These are phyloP conservation scores for Hololepta plana DNA, from an alignment of 2,888 invertebrate species.

Conservation along the genomic window DNA sequence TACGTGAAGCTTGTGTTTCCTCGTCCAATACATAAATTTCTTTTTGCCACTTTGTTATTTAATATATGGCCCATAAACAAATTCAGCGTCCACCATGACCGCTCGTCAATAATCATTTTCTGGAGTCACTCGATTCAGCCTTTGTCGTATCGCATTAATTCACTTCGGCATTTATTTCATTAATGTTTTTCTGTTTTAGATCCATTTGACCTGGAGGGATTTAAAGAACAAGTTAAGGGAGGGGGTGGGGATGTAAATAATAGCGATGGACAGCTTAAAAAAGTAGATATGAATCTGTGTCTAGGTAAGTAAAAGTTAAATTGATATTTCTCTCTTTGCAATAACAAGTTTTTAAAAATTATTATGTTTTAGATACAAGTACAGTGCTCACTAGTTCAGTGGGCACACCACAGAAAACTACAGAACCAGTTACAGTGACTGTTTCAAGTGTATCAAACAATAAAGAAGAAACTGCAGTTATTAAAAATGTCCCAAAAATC, in stretches of 20 bases:
- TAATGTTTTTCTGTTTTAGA: slow-evolving; percentile 6
- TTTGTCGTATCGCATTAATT: too few species aligned
- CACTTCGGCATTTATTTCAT: too few species aligned
- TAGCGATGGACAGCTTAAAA: too few species aligned
- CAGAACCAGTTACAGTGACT: slow-evolving; percentile 8
- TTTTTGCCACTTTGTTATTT: too few species aligned
- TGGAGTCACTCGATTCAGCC: too few species aligned
- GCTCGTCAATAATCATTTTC: too few species aligned
- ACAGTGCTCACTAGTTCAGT: slow-evolving; percentile 19
- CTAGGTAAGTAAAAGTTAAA: slow-evolving; percentile 17
- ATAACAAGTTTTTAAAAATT: too few species aligned
- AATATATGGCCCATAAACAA: too few species aligned
- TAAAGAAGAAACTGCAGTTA: slow-evolving; percentile 7
- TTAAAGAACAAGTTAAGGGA: slow-evolving; percentile 15
- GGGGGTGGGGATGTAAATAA: slow-evolving; percentile 20
- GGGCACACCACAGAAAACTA: slow-evolving; percentile 11
- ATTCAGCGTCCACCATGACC: too few species aligned
- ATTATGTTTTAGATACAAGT: slow-evolving; percentile 13
- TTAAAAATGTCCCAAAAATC: slow-evolving; percentile 12
- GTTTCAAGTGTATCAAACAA: slow-evolving; percentile 5
- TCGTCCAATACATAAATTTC: too few species aligned
- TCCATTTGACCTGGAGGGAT: slow-evolving; percentile 20
- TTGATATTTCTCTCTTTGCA: too few species aligned
- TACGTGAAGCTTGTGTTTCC: too few species aligned
- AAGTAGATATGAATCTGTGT: slow-evolving; percentile 25